phyloP scores from a whole-genome alignment of 2,888 invertebrate species.

The Tanypteryx hageni region DNA sequence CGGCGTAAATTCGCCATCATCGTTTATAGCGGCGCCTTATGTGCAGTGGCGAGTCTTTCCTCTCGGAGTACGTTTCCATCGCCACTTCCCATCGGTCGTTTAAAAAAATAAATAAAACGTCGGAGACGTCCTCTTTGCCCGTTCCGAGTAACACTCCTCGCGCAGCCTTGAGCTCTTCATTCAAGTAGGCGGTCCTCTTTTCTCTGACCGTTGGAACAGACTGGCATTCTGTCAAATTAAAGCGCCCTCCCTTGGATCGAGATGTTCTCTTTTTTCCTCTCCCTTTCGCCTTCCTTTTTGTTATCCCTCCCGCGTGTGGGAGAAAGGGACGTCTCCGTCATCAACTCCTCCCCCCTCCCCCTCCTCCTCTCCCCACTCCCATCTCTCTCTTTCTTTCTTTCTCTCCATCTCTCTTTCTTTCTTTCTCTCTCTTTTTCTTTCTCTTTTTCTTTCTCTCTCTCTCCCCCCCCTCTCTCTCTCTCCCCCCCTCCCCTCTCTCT shows the following conservation, averaged over 20 bases:
- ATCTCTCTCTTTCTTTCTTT: no score
- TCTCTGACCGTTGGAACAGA: conserved; percentile 5
- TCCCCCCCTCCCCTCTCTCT: neutral
- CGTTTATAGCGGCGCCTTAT: no score
- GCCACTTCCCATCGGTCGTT: conserved; percentile 4
- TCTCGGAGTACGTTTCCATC: neutral
- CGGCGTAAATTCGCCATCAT: no score
- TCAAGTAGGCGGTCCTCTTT: conserved; percentile 38
- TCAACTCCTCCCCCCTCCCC: no score
- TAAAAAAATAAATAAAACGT: neutral
- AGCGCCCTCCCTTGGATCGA: neutral
- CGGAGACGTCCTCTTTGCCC: neutral
- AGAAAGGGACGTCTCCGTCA: neutral
- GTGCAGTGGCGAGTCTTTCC: neutral
- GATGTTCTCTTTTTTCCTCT: neutral
- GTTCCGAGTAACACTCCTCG: neutral
- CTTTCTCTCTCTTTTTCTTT: neutral
- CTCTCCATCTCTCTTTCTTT: no score
- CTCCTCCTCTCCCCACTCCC: neutral
- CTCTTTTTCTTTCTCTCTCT: no score
- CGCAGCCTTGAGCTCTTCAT: neutral
- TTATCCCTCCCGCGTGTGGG: neutral
- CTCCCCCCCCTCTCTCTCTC: neutral
- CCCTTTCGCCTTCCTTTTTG: neutral
- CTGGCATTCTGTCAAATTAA: conserved; percentile 63